Conservation (phyloP, 2,113 vertebrate species). For the Varanus komodoensis region DNA sequence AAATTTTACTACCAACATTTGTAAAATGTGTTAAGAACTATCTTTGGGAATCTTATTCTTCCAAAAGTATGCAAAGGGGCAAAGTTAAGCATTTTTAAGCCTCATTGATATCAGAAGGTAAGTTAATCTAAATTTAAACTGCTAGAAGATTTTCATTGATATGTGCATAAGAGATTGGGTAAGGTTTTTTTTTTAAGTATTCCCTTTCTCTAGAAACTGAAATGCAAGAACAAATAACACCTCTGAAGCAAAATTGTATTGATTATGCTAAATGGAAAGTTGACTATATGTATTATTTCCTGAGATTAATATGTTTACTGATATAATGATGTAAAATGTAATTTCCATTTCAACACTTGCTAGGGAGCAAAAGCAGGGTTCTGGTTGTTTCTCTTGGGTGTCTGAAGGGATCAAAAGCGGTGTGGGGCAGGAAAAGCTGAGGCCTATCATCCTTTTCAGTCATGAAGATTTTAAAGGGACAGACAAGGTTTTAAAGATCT, state of each 20-base stretch:
- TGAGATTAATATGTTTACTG: neutral
- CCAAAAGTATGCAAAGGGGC: neutral
- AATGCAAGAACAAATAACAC: neutral
- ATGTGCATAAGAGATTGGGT: conserved; percentile 31
- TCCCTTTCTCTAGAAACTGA: neutral
- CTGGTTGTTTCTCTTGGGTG: neutral
- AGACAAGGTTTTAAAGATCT: neutral
- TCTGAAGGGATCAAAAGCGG: neutral
- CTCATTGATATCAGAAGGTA: conserved; percentile 18
- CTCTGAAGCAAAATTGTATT: neutral
- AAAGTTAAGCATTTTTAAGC: conserved; percentile 30
- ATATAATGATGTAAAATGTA: neutral
- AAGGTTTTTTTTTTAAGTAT: conserved; percentile 43
- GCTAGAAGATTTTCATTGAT: conserved; percentile 22
- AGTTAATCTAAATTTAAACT: conserved; percentile 31
- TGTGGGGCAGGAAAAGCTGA: neutral
- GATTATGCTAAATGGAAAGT: neutral
- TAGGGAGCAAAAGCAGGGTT: neutral
- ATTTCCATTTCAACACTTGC: neutral
- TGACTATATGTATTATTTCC: neutral
- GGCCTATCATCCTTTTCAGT: neutral
- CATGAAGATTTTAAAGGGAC: neutral
- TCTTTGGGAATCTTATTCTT: neutral
- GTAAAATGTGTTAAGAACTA: conserved; percentile 11
- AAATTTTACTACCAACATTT: conserved; percentile 21